Conservation (phyloP, 2,888 invertebrate species). For the Tridacna crocea region DNA sequence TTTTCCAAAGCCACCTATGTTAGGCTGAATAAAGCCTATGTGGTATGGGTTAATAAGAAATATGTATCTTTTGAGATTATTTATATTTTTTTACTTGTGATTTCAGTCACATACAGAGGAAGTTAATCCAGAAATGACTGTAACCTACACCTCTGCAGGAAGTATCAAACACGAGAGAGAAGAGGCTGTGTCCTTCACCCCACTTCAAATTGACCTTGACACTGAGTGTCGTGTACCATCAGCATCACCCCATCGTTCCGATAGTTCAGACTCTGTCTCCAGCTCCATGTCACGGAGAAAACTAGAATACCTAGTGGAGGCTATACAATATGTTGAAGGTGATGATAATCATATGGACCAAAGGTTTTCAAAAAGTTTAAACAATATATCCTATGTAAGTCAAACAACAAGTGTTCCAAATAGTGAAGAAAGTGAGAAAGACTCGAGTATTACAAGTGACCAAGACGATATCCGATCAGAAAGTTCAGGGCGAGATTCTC, state of each 20-base stretch:
- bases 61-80: no score
- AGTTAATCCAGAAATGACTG: constrained; percentile 31
- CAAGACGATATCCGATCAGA: constrained; percentile 74
- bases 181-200: constrained; percentile 25
- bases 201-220: constrained; percentile 27
- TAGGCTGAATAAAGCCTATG: no score
- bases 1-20: no score
- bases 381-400: not conserved
- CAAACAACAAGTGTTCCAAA: constrained; percentile 42
- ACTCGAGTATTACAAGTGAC: constrained; percentile 70
- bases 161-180: constrained; percentile 6
- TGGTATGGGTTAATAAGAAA: no score
- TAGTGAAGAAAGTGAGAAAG: constrained; percentile 75
- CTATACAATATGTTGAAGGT: constrained; percentile 98
- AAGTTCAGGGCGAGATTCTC: constrained; percentile 72
- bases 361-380: constrained; percentile 1
- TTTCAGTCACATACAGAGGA: constrained; percentile 76
- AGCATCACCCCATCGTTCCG: constrained; percentile 46
- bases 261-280: constrained; percentile 32
- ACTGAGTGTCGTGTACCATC: constrained; percentile 38
- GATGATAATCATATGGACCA: constrained; percentile 85
- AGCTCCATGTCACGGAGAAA: constrained; percentile 93
- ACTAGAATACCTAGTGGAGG: constrained; percentile 98
- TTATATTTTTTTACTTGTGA: no score
- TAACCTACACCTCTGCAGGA: not conserved